Conservation (phyloP, 2,113 vertebrate species). For the Kryptolebias marmoratus region DNA sequence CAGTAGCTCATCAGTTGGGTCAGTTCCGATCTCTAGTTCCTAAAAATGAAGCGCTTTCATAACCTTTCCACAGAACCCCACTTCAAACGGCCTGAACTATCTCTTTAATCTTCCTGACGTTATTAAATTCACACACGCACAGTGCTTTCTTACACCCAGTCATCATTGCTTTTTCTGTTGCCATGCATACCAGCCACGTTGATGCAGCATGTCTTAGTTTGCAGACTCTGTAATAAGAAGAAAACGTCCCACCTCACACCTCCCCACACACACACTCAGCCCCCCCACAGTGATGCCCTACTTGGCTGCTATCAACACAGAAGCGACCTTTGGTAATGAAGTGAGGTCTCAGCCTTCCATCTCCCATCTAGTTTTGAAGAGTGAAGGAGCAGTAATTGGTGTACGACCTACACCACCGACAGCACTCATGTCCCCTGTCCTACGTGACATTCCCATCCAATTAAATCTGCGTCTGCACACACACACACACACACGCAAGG, state of each 20-base stretch:
- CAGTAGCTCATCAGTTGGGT: too few species aligned
- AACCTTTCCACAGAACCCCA: too few species aligned
- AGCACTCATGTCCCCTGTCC: conserved; percentile 71
- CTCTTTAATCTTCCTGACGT: background rate
- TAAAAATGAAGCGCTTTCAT: too few species aligned
- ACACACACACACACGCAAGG: conserved; percentile 26
- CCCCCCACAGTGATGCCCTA: conserved; percentile 37
- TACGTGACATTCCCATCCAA: conserved; percentile 75
- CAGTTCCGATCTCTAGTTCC: too few species aligned
- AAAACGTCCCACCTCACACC: background rate
- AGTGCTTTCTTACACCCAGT: background rate
- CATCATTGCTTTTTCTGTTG: background rate
- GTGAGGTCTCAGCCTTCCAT: conserved; percentile 65
- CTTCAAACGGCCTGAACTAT: too few species aligned
- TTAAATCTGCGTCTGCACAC: conserved; percentile 55
- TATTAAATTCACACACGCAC: background rate
- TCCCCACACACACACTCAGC: background rate
- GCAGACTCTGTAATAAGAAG: background rate
- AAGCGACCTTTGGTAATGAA: conserved; percentile 64
- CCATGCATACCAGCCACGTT: background rate
- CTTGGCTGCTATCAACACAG: conserved; percentile 53
- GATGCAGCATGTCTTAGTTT: conserved; percentile 1
- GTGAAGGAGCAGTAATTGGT: conserved; percentile 69
- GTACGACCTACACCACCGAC: conserved; percentile 67
- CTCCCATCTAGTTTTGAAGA: conserved; percentile 61